Base-by-base conservation (phyloP, 2,888 invertebrate genomes). In the Agriopis aurantiaria region DNA sequence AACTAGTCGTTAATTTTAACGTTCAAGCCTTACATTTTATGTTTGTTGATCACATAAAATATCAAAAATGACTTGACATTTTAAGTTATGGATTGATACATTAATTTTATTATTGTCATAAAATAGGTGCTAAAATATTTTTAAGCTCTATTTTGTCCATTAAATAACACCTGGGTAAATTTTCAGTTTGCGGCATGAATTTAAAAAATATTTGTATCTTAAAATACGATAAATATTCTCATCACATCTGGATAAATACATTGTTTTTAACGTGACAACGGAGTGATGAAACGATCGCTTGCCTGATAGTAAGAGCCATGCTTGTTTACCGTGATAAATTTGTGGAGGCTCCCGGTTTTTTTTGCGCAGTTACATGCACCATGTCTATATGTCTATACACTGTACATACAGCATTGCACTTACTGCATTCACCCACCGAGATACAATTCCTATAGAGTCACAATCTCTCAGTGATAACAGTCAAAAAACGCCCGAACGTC, bases 51-150 rank as follows among this genome's bases (percentile, higher is more conserved):
- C 48, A 12, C 58, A 48, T 57, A 58, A 58, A 5, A 40, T n/a
- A 57, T 33, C 2, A 46, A 46, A 43, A 12, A 46, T 46, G 5
- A 23, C 48, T 58, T 58, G 23, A 58, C 23, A 12, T 33, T 43
- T 46, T 41, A 48, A 58, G 14, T 52, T 46, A 58, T 53, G 17
- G 52, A 57, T 43, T 11, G 49, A 43, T 51, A 23, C 58, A 52
- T 65, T 46, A 58, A 14, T 33, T 46, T 58, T 59, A 65, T 46
- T 14, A 52, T n/a, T 33, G 52, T 45, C 45, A 40, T 65, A 52
- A 65, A 65, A 56, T 41, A 43, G 40, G 52, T 65, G 46, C 59
- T 65, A 59, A 65, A 58, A 65, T 49, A 56, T n/a, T 57, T 65
- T 49, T 40, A 48, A 17, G n/a, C 51, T 51, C 43, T 43, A 55